Evolutionary conservation across 2,797 vertebrate genomes (phyloP).

Genomic region (Gorsachius magnificus): DNA sequence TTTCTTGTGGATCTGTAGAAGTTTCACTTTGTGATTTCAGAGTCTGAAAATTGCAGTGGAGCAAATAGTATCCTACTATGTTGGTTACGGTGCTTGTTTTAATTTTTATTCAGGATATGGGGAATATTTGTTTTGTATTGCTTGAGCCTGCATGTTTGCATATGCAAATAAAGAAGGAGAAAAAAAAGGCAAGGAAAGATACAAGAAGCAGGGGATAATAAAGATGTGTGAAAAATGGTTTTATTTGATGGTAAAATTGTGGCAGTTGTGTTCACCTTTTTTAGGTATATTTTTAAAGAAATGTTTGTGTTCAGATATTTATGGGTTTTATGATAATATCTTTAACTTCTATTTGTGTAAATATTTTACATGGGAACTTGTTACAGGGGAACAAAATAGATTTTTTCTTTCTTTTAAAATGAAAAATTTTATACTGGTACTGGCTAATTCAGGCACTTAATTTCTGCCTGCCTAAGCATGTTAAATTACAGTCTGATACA

Average conservation of each 20-base stretch:
- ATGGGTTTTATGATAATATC: background rate
- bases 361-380: background rate
- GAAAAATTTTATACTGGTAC: background rate
- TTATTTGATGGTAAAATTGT: background rate
- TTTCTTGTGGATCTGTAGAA: background rate
- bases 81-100: background rate
- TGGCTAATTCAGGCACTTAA: background rate
- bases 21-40: background rate
- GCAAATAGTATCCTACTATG: background rate
- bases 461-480: background rate
- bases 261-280: background rate
- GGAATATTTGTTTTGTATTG: background rate
- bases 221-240: background rate
- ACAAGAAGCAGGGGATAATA: background rate
- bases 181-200: rapidly evolving
- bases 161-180: background rate
- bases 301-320: background rate
- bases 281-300: background rate
- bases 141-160: background rate
- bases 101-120: background rate
- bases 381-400: background rate
- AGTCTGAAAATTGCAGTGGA: background rate
- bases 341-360: background rate
- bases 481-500: background rate
- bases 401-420: background rate